These are phyloP conservation scores for Abramis brama DNA, from an alignment of 2,113 vertebrate species.

Conservation along the genomic window DNA sequence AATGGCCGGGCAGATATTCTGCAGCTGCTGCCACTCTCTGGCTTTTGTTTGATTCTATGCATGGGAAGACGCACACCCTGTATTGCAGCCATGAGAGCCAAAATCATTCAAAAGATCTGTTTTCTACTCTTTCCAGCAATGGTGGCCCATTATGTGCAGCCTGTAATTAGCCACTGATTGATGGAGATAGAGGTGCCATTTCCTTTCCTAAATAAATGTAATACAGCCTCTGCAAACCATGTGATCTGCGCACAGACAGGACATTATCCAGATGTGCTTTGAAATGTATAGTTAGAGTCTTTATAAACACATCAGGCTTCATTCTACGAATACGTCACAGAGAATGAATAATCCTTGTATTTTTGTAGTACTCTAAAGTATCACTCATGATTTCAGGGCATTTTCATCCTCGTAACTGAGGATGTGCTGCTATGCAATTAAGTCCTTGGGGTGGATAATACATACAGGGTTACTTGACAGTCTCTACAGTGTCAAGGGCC, in stretches of 20 bases:
- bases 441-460: slow-evolving; percentile 27
- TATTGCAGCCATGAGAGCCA: slow-evolving; percentile 36
- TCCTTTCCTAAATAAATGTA: slow-evolving; percentile 46
- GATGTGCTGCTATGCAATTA: slow-evolving; percentile 36
- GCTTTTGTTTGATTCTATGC: slow-evolving; percentile 46
- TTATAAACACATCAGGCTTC: background rate
- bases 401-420: slow-evolving; percentile 16
- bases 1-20: slow-evolving; percentile 49
- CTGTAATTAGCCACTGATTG: slow-evolving; percentile 50
- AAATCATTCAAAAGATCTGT: slow-evolving; percentile 40
- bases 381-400: background rate
- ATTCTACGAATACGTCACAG: background rate
- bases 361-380: slow-evolving; percentile 1
- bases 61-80: slow-evolving; percentile 29
- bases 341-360: slow-evolving; percentile 7
- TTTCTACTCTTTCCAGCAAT: slow-evolving; percentile 36
- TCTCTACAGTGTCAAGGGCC: slow-evolving; percentile 42
- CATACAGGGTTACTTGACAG: slow-evolving; percentile 22
- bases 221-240: slow-evolving; percentile 28
- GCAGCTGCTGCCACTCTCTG: slow-evolving; percentile 52
- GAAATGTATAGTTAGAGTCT: slow-evolving; percentile 19
- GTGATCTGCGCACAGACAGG: slow-evolving; percentile 13
- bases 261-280: background rate
- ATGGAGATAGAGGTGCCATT: slow-evolving; percentile 47
- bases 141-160: slow-evolving; percentile 40